Percentiles rank a stretch among this genome's conserved stretches.
These are phyloP conservation scores for Ammospiza caudacuta DNA, from an alignment of 2,113 vertebrate species.

Conservation along the genomic window DNA sequence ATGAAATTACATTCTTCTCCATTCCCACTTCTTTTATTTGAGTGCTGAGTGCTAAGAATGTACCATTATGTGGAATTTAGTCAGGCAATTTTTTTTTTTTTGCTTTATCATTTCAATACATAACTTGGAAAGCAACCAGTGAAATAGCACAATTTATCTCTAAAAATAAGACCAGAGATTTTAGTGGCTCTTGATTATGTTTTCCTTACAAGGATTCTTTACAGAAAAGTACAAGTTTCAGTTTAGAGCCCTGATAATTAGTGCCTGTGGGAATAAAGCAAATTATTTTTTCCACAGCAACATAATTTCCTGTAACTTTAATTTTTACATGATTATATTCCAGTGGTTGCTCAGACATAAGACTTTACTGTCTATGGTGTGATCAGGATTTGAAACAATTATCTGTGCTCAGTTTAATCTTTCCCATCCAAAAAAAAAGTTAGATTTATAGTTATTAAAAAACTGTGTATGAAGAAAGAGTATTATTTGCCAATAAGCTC, in stretches of 20 bases:
- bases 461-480: background rate
- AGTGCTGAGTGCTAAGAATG: background rate
- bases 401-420: background rate
- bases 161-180: constrained; percentile 12
- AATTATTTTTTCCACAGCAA: constrained; percentile 38
- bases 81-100: background rate
- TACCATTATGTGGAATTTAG: background rate
- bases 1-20: background rate
- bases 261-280: constrained; percentile 30
- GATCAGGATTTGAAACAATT: background rate
- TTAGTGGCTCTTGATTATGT: constrained; percentile 25
- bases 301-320: constrained; percentile 13
- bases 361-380: background rate
- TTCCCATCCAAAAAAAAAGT: background rate
- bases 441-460: background rate
- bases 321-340: background rate
- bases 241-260: constrained; percentile 51
- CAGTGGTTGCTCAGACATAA: background rate
- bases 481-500: background rate
- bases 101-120: background rate
- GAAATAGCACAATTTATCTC: background rate
- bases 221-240: constrained; percentile 4
- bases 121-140: background rate
- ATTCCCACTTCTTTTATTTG: background rate
- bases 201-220: background rate